phyloP scores from a whole-genome alignment of 2,797 vertebrate species.

The Acipenser transmontanus region DNA sequence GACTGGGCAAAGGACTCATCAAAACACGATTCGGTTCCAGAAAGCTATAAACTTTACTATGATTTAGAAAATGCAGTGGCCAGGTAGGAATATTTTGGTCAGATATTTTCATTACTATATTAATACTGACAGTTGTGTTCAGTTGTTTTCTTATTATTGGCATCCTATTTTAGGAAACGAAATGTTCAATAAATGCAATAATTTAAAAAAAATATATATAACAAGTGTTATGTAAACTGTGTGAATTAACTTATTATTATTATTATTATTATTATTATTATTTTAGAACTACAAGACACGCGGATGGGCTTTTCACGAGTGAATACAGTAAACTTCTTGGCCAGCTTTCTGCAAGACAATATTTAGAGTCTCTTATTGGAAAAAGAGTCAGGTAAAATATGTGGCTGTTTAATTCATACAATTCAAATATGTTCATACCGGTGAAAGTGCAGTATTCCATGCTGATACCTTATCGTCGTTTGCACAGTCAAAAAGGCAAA shows the following conservation, averaged over 20 bases:
- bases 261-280: constrained; percentile 33
- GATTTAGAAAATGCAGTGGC: constrained; percentile 52
- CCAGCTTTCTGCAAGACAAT: constrained; percentile 83
- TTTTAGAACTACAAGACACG: constrained; percentile 79
- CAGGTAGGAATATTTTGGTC: constrained; percentile 42
- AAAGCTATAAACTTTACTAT: constrained; percentile 59
- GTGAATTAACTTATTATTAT: constrained; percentile 4
- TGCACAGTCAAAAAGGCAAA: too few relatives aligned
- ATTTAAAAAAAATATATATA: neutral
- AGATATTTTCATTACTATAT: too few relatives aligned
- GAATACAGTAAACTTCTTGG: constrained; percentile 90
- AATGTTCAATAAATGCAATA: too few relatives aligned
- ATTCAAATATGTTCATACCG: too few relatives aligned
- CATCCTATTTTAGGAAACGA: too few relatives aligned
- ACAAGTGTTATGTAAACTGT: too few relatives aligned
- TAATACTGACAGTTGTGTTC: too few relatives aligned
- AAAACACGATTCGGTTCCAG: constrained; percentile 53
- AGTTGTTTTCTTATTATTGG: too few relatives aligned
- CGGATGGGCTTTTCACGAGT: constrained; percentile 88
- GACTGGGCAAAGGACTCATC: constrained; percentile 46
- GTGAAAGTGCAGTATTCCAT: too few relatives aligned
- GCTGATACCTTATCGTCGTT: too few relatives aligned
- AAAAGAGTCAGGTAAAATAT: constrained; percentile 77
- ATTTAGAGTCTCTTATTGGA: constrained; percentile 89
- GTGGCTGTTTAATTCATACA: neutral